These are phyloP conservation scores for Phalacrocorax aristotelis DNA, from an alignment of 2,113 vertebrate species.

Conservation along the genomic window DNA sequence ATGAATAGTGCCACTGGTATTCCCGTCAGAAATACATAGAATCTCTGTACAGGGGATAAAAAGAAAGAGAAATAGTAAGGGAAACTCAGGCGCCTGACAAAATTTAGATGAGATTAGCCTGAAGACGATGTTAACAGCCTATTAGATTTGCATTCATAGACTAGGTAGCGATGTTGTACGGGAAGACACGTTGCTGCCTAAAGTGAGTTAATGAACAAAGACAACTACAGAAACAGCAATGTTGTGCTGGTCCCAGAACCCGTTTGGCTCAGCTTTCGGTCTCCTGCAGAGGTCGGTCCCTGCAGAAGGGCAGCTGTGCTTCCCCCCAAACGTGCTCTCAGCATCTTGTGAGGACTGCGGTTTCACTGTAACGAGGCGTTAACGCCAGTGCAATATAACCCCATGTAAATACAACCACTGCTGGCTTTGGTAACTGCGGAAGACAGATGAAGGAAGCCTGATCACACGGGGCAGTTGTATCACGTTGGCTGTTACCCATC, in stretches of 20 bases:
- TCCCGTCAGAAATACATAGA: conserved; percentile 84
- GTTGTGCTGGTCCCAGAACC: not conserved
- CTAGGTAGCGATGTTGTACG: not conserved
- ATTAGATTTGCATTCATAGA: not conserved
- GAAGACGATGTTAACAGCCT: not conserved
- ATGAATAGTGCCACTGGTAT: conserved; percentile 80
- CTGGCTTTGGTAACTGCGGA: not conserved
- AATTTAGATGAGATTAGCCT: not conserved
- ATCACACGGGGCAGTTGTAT: not conserved
- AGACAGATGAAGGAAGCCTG: not conserved
- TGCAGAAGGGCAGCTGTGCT: not conserved
- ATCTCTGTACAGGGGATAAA: conserved; percentile 73
- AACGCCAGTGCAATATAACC: not conserved
- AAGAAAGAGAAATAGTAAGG: not conserved
- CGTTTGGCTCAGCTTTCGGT: not conserved
- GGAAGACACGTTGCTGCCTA: not conserved
- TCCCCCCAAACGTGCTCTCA: not conserved
- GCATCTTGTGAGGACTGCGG: not conserved
- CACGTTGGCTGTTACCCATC: not conserved
- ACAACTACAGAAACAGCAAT: not conserved
- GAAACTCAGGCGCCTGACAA: not conserved
- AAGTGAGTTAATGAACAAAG: not conserved
- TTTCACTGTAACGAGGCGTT: not conserved
- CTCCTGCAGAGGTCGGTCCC: not conserved
- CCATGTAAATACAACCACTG: not conserved